A percentile compares a stretch with the other conserved stretches of the same genome.
phyloP scores from a whole-genome alignment of 2,113 vertebrate species.

The Paracanthobrama guichenoti region DNA sequence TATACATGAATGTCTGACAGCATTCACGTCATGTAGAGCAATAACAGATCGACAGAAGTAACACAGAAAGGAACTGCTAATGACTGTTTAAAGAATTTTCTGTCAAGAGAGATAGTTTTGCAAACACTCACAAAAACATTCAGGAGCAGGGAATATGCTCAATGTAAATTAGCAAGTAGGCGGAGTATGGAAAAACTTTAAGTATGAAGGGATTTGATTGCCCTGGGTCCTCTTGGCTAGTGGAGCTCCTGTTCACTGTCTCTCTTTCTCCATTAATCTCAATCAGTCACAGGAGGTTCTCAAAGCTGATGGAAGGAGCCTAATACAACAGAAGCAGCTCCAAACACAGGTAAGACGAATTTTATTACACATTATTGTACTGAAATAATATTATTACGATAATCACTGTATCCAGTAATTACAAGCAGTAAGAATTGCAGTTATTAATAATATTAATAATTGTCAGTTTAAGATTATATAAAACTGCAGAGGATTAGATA shows the following conservation, averaged over 20 bases:
- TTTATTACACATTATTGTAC: slow-evolving; percentile 12
- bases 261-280: slow-evolving; percentile 5
- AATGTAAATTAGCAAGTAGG: slow-evolving; percentile 51
- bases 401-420: background rate
- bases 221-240: slow-evolving; percentile 66
- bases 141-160: background rate
- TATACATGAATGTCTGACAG: background rate
- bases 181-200: slow-evolving; percentile 60
- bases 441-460: background rate
- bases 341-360: slow-evolving; percentile 61
- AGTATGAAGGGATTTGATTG: slow-evolving; percentile 67
- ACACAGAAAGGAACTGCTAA: background rate
- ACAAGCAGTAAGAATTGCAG: background rate
- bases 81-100: background rate
- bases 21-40: background rate
- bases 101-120: background rate
- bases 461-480: background rate
- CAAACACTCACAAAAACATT: background rate
- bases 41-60: background rate
- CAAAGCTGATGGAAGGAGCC: slow-evolving; percentile 62
- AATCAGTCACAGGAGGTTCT: slow-evolving; percentile 54
- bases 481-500: background rate
- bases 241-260: slow-evolving; percentile 60
- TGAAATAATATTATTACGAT: background rate
- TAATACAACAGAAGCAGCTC: slow-evolving; percentile 54